phyloP scores from a whole-genome alignment of 2,113 vertebrate genomes.

The Gobiocypris rarus region DNA sequence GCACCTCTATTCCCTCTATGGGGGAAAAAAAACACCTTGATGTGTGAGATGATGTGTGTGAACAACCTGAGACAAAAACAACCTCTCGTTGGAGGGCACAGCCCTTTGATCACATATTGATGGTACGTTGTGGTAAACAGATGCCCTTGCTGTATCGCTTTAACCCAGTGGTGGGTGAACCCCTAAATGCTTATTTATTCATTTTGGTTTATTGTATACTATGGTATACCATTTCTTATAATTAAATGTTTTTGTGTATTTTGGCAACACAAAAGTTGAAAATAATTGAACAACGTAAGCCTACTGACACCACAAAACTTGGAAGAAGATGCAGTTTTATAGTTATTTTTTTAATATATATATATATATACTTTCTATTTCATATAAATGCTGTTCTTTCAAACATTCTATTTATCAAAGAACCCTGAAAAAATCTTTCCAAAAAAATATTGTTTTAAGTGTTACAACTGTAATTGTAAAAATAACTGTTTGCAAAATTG shows the following conservation, averaged over 20 bases:
- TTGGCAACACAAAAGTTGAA: neutral
- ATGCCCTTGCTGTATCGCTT: neutral
- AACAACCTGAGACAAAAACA: constrained; percentile 1
- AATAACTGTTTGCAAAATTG: no score
- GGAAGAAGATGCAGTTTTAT: neutral
- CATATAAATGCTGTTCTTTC: no score
- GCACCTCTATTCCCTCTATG: neutral
- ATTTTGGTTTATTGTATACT: neutral
- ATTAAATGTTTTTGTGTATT: neutral
- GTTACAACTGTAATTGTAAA: no score
- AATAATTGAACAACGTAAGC: neutral
- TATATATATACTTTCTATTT: no score
- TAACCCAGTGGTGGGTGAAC: constrained; percentile 2
- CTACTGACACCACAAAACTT: neutral
- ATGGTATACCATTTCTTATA: neutral
- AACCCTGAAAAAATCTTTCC: no score
- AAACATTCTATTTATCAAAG: no score
- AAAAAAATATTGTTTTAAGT: no score
- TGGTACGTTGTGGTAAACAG: constrained; percentile 3
- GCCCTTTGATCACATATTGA: constrained; percentile 23
- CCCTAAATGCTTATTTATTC: neutral
- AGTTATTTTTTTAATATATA: no score
- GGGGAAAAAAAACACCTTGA: constrained; percentile 18
- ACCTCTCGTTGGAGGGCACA: neutral
- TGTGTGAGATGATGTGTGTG: constrained; percentile 13